Percentiles rank a stretch among this genome's conserved stretches.
Evolutionary conservation across 2,888 invertebrate species (phyloP).

Genomic region (Poecilobothrus nobilitatus): DNA sequence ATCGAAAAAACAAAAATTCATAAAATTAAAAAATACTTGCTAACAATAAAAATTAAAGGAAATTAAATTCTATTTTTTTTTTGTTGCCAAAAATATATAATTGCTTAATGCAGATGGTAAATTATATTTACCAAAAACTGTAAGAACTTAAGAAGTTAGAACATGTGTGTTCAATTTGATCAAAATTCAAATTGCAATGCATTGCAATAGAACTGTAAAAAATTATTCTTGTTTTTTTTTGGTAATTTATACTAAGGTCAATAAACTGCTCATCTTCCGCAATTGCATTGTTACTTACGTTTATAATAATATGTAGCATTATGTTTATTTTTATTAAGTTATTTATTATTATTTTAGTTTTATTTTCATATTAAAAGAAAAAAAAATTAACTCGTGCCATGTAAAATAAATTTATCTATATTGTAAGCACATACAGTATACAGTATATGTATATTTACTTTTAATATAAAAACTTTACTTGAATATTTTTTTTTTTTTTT

Average conservation of each 20-base stretch:
- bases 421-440: no score
- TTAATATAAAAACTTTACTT: background rate
- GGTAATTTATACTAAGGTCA: background rate
- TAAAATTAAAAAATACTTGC: no score
- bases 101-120: background rate
- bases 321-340: no score
- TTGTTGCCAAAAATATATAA: background rate
- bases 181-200: background rate
- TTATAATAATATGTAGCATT: no score
- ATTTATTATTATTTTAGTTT: background rate
- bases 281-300: background rate
- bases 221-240: background rate
- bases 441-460: no score
- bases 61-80: no score
- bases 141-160: background rate
- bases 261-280: background rate
- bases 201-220: background rate
- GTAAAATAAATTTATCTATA: no score
- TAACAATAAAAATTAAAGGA: no score
- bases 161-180: background rate
- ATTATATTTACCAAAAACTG: no score
- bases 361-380: background rate
- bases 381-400: background rate
- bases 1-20: no score
- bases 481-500: no score